Percentiles rank a stretch among this genome's conserved stretches.
phyloP scores from a whole-genome alignment of 2,113 vertebrate species.

The Brevimyrus niger region DNA sequence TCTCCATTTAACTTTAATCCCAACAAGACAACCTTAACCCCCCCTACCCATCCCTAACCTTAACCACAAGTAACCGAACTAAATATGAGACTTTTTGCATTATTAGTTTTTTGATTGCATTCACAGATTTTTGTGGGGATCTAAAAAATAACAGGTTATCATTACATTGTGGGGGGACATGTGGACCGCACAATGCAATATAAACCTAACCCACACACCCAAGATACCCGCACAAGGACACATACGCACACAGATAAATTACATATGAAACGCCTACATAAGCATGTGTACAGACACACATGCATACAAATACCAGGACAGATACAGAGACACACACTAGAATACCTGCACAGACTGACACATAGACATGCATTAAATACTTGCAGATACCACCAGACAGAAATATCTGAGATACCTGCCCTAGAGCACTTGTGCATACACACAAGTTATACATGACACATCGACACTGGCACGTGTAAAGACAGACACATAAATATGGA shows the following conservation, averaged over 20 bases:
- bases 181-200: too few relatives aligned
- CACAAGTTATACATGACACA: neutral
- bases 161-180: too few relatives aligned
- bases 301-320: neutral
- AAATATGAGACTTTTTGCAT: too few relatives aligned
- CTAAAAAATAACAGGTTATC: too few relatives aligned
- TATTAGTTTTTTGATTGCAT: too few relatives aligned
- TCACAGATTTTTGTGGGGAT: too few relatives aligned
- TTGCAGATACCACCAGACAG: neutral
- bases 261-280: neutral
- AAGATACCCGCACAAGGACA: conserved; percentile 2
- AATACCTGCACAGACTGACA: conserved; percentile 25
- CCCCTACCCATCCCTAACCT: too few relatives aligned
- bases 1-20: too few relatives aligned
- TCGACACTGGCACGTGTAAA: conserved; percentile 9
- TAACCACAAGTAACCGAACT: too few relatives aligned
- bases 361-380: neutral
- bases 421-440: neutral
- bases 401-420: neutral
- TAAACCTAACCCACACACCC: neutral
- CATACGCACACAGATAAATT: neutral
- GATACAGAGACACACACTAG: conserved; percentile 10
- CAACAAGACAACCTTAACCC: too few relatives aligned
- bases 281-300: neutral
- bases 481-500: conserved; percentile 11